Evolutionary conservation across 2,888 invertebrate genomes (phyloP).

Genomic region (Seira sanloemensis): DNA sequence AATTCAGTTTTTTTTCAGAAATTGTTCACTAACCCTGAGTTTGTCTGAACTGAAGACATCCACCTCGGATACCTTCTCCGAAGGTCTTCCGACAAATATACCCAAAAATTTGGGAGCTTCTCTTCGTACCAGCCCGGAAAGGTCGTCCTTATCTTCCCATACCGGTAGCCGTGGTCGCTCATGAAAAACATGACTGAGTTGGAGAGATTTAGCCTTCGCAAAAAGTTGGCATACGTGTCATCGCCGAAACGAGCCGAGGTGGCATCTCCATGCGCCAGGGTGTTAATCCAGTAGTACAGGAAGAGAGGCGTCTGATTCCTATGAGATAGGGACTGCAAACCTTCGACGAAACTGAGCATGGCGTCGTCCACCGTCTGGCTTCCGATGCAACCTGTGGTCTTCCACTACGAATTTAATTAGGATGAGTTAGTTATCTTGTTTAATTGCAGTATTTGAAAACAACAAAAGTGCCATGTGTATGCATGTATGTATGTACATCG

Average conservation of each 20-base stretch:
- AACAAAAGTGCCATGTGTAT: too few species aligned
- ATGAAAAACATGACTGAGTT: conserved; percentile 51
- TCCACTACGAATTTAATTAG: too few species aligned
- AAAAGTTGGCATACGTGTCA: conserved; percentile 1
- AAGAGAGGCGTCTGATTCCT: conserved; percentile 32
- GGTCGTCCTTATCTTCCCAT: conserved; percentile 43
- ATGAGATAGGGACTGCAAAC: conserved; percentile 6
- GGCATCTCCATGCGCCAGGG: conserved; percentile 29
- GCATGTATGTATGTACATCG: too few species aligned
- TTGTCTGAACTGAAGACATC: neutral
- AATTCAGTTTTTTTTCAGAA: neutral
- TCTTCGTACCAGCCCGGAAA: conserved; percentile 61
- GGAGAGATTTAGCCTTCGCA: neutral
- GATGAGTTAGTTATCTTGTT: too few species aligned
- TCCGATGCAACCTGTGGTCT: neutral
- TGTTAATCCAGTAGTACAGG: conserved; percentile 42
- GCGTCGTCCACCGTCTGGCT: conserved; percentile 17
- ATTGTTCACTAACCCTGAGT: neutral
- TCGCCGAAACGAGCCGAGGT: conserved; percentile 45
- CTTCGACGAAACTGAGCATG: conserved; percentile 35
- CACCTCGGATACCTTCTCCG: neutral
- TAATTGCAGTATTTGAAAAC: too few species aligned
- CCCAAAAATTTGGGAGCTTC: conserved; percentile 48
- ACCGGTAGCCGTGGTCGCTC: conserved; percentile 53
- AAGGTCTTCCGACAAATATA: conserved; percentile 34